Percentiles rank a stretch among this genome's conserved stretches.
Conservation (phyloP, 2,797 vertebrate genomes). For the Semaprochilodus insignis region DNA sequence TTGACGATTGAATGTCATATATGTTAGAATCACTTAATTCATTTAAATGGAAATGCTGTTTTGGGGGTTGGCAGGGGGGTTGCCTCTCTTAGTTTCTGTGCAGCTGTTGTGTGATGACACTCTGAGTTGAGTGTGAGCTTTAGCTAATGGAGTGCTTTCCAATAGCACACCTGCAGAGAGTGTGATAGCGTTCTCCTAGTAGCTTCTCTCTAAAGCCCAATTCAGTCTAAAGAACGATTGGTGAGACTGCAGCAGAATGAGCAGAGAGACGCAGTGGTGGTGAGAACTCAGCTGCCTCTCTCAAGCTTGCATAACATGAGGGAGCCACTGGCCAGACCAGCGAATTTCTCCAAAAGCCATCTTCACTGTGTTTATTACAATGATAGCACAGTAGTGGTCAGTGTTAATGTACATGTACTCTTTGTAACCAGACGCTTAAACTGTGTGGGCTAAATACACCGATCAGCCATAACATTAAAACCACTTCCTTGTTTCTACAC, state of each 20-base stretch:
- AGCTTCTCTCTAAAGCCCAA: neutral
- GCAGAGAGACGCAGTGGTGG: neutral
- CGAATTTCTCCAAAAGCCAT: neutral
- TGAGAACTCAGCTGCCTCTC: neutral
- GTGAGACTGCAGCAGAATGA: neutral
- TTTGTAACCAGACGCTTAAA: too few species aligned
- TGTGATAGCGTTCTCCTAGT: conserved; percentile 1
- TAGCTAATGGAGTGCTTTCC: conserved; percentile 9
- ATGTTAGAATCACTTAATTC: neutral
- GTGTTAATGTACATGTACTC: neutral
- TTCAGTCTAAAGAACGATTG: neutral
- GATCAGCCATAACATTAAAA: too few species aligned
- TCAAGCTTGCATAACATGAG: neutral
- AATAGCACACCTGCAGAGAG: neutral
- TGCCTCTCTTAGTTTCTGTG: neutral
- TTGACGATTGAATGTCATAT: neutral
- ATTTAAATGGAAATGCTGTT: neutral
- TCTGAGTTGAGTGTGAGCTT: neutral
- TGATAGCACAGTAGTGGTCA: neutral
- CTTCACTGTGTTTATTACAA: neutral
- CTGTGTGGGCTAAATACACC: too few species aligned
- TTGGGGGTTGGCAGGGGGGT: too few species aligned
- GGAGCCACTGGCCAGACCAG: neutral
- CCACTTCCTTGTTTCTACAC: too few species aligned
- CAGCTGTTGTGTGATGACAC: neutral